phyloP scores from a whole-genome alignment of 2,113 vertebrate species.

The Phaethornis superciliosus region DNA sequence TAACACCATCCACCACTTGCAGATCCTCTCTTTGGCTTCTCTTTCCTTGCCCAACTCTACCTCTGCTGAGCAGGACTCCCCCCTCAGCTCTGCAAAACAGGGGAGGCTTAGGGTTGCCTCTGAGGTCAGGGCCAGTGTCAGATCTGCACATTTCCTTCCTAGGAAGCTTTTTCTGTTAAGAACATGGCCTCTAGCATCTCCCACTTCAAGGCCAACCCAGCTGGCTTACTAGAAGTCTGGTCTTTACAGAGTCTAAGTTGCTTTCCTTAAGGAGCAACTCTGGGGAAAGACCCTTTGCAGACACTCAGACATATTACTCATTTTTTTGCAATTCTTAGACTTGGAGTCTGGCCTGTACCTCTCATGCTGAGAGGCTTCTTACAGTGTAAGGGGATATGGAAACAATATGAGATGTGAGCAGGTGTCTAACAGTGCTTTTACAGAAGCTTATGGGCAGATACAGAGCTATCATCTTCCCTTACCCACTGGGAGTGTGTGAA shows the following conservation, averaged over 20 bases:
- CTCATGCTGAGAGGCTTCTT: background rate
- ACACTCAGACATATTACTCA: background rate
- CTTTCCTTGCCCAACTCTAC: background rate
- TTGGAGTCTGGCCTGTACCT: background rate
- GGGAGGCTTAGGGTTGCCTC: background rate
- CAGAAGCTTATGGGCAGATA: background rate
- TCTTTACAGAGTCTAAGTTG: background rate
- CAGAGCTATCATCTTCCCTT: background rate
- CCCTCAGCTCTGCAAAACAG: background rate
- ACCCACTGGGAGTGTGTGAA: background rate
- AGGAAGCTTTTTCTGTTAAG: background rate
- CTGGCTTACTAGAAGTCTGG: background rate
- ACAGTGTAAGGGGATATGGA: background rate
- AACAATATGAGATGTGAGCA: background rate
- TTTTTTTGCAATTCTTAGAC: background rate
- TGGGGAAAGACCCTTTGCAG: background rate
- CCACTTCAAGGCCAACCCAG: background rate
- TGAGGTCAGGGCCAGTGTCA: background rate
- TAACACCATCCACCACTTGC: background rate
- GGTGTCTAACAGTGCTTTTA: fast-evolving
- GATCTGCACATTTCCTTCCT: background rate
- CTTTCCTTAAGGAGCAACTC: background rate
- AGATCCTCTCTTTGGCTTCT: background rate
- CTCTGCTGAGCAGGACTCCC: background rate
- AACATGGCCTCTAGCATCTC: background rate